Evolutionary conservation across 2,888 invertebrate species (phyloP).

Genomic region (Monoplex corrugatus): DNA sequence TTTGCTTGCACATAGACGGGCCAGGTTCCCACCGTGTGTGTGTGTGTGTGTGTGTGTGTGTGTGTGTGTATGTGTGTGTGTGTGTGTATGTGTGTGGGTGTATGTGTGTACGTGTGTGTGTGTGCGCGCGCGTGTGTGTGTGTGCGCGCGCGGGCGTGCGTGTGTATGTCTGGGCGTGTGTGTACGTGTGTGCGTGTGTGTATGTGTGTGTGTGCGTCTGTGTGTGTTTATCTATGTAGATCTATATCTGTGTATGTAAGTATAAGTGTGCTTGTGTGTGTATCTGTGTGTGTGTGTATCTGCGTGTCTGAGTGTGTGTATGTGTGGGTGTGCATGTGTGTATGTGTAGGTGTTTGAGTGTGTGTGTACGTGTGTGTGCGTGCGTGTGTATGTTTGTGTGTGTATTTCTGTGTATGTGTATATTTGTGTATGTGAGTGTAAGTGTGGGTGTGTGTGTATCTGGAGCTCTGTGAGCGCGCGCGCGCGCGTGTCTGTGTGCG

Average conservation of each 20-base stretch:
- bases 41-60: neutral
- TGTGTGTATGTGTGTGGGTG: conserved; percentile 30
- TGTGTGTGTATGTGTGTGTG: conserved; percentile 18
- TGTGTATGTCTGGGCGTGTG: conserved; percentile 4
- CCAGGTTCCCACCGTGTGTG: too few relatives aligned
- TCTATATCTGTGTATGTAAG: neutral
- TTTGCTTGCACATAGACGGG: too few relatives aligned
- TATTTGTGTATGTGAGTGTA: too few relatives aligned
- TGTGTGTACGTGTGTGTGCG: too few relatives aligned
- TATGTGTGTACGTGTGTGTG: conserved; percentile 6
- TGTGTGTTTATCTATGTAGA: neutral
- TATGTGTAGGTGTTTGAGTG: too few relatives aligned
- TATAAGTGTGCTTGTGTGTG: neutral
- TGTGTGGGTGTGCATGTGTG: too few relatives aligned
- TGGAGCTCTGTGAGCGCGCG: too few relatives aligned
- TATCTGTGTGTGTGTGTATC: conserved; percentile 3
- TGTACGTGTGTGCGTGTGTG: conserved; percentile 31
- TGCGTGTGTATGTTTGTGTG: too few relatives aligned
- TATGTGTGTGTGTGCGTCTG: neutral
- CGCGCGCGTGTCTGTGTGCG: too few relatives aligned
- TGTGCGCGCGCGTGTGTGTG: conserved; percentile 21
- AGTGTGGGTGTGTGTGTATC: too few relatives aligned
- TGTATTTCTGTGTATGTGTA: too few relatives aligned
- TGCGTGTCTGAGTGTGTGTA: too few relatives aligned
- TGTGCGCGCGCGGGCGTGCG: conserved; percentile 29